phyloP scores from a whole-genome alignment of 2,113 vertebrate genomes.

The Hepsetus odoe region DNA sequence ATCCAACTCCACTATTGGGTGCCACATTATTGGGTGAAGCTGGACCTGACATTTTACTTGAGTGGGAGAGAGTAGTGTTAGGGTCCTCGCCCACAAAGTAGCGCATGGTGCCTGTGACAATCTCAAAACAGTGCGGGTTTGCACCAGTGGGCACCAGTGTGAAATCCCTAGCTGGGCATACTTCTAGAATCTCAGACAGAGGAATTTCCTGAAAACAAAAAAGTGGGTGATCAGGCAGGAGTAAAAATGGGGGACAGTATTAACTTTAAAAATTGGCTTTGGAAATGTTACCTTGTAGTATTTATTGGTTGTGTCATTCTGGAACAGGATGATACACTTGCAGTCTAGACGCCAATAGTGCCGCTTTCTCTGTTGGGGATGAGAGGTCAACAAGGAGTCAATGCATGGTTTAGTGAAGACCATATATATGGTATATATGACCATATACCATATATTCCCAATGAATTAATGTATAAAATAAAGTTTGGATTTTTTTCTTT shows the following conservation, averaged over 20 bases:
- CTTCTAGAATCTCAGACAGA: conserved; percentile 83
- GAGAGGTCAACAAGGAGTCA: conserved; percentile 50
- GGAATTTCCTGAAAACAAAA: conserved; percentile 81
- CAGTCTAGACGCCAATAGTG: conserved; percentile 91
- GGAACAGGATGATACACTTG: conserved; percentile 90
- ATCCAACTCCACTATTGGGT: conserved; percentile 78
- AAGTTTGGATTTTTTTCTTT: too few relatives aligned
- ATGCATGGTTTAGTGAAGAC: conserved; percentile 25
- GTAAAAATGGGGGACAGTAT: too few relatives aligned
- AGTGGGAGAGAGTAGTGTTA: conserved; percentile 56
- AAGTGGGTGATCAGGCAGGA: neutral
- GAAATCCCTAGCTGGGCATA: conserved; percentile 80
- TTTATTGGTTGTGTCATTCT: conserved; percentile 88
- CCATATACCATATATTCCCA: too few relatives aligned
- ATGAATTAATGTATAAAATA: too few relatives aligned
- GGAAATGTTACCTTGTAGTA: conserved; percentile 91
- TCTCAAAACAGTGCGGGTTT: conserved; percentile 87
- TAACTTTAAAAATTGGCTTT: too few relatives aligned
- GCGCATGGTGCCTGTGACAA: conserved; percentile 81
- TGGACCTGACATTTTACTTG: conserved; percentile 52
- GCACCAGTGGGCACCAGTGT: conserved; percentile 77
- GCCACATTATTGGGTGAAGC: conserved; percentile 69
- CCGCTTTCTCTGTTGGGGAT: conserved; percentile 81
- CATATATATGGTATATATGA: too few relatives aligned
- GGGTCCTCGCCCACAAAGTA: conserved; percentile 88